Base-by-base conservation (phyloP, 2,888 invertebrate species). In the Ischnus inquisitorius region DNA sequence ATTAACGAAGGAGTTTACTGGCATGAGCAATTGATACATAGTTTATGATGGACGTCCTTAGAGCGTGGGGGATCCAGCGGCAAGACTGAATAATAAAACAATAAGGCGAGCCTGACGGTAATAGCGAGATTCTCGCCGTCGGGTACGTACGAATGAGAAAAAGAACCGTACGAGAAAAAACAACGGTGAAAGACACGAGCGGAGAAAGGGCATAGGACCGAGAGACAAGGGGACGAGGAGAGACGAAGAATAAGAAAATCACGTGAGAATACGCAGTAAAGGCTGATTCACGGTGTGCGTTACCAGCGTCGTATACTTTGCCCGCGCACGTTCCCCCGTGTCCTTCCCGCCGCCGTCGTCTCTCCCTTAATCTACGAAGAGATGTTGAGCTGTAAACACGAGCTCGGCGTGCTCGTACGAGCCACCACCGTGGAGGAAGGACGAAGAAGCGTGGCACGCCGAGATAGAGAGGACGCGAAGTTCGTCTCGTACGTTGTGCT, bases 31-130 rank as follows among this genome's bases (percentile, higher is more conserved):
- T n/a, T 6, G 48, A 1, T 16, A 19, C 48, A 51, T 2, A 54
- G 54, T 54, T 10, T 3, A 54, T 22, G 16, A 3, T 16, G 19
- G 8, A 19, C 54, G 54, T 22, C 22, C 8, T 22, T 54, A 12
- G 3, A 54, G 10, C 22, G 10, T 54, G 10, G 54, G 54, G 54
- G 16, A 54, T 54, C 19, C 10, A 10, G 34, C 34, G 64, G 10
- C 19, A 67, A 78, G 81, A 82, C 83, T 81, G 84, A 84, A 85
- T 86, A 87, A 87, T 87, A 84, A 87, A 87, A 88, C 87, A 87
- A 87, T 86, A 82, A 85, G 74, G 78, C 64, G 51, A 16, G 39
- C 51, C 2, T 48, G 72, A 22, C 76, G 65, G 76, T 76, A 46
- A 76, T 64, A 8, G 34, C 76, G 19, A 46, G 39, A 72, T 54